These are phyloP conservation scores for Zenarchopterus dispar DNA, from an alignment of 2,797 vertebrate species.

Conservation along the genomic window DNA sequence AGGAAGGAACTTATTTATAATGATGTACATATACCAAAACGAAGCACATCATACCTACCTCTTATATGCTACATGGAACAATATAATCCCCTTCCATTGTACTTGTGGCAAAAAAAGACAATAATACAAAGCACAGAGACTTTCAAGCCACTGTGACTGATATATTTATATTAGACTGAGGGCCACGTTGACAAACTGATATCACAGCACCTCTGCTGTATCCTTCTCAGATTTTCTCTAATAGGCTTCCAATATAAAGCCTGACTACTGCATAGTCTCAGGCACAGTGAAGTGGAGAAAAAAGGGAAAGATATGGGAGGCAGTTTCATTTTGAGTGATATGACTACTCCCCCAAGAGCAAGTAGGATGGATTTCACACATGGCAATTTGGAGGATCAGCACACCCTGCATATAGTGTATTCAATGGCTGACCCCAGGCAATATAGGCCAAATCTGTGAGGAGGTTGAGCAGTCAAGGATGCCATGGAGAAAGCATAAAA, in stretches of 20 bases:
- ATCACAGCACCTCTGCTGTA: constrained; percentile 72
- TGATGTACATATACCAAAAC: constrained; percentile 59
- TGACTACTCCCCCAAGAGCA: constrained; percentile 76
- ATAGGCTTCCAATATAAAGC: constrained; percentile 81
- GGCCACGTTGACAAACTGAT: constrained; percentile 78
- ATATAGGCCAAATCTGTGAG: constrained; percentile 62
- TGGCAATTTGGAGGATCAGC: constrained; percentile 80
- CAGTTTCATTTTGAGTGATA: constrained; percentile 76
- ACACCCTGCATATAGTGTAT: constrained; percentile 67
- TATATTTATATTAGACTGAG: constrained; percentile 82
- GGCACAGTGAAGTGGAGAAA: constrained; percentile 63
- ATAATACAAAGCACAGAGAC: constrained; percentile 72
- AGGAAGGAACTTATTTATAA: constrained; percentile 59
- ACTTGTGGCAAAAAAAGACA: constrained; percentile 62
- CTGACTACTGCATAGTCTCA: constrained; percentile 62
- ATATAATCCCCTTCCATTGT: constrained; percentile 42
- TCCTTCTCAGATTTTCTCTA: constrained; percentile 82
- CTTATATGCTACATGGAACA: too few species aligned
- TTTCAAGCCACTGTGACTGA: constrained; percentile 84
- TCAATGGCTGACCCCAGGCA: constrained; percentile 72
- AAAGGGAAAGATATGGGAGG: constrained; percentile 66
- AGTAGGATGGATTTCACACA: constrained; percentile 77
- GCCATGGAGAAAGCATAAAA: constrained; percentile 29
- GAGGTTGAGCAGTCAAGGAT: constrained; percentile 50
- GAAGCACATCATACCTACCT: constrained; percentile 54